A percentile compares a stretch with the other conserved stretches of the same genome.
Conservation (phyloP, 2,113 vertebrate genomes). For the Eurypyga helias region DNA sequence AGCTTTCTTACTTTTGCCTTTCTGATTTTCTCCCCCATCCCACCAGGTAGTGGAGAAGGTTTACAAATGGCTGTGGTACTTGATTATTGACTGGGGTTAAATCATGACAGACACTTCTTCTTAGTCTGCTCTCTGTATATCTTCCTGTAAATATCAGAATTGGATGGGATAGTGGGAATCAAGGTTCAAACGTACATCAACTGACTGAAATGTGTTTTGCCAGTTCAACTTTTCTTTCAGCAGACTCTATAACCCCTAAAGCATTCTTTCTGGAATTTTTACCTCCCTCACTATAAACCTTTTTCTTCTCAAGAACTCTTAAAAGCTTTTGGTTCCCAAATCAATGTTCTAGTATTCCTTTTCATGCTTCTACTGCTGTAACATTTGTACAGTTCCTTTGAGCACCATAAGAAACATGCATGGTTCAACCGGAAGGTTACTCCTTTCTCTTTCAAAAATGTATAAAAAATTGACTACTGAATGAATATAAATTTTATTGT, state of each 20-base stretch:
- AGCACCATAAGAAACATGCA: neutral
- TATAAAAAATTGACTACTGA: neutral
- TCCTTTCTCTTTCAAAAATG: neutral
- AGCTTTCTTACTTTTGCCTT: no score
- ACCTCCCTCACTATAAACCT: neutral
- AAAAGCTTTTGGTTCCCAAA: neutral
- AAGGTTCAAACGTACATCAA: neutral
- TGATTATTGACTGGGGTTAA: no score
- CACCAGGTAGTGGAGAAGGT: no score
- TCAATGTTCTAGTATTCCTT: neutral
- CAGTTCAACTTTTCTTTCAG: neutral
- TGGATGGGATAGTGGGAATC: neutral
- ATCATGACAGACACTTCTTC: neutral
- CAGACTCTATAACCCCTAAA: neutral
- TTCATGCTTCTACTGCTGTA: neutral
- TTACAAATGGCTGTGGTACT: no score
- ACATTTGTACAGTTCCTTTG: neutral
- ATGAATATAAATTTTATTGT: neutral
- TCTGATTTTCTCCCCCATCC: no score
- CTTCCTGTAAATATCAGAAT: neutral
- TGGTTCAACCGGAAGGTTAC: neutral
- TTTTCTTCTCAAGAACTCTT: neutral
- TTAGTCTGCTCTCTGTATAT: neutral
- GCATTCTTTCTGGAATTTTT: neutral
- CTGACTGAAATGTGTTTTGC: neutral